A percentile compares a stretch with the other conserved stretches of the same genome.
These are phyloP conservation scores for Hyalella azteca DNA, from an alignment of 2,888 invertebrate genomes.

Conservation along the genomic window DNA sequence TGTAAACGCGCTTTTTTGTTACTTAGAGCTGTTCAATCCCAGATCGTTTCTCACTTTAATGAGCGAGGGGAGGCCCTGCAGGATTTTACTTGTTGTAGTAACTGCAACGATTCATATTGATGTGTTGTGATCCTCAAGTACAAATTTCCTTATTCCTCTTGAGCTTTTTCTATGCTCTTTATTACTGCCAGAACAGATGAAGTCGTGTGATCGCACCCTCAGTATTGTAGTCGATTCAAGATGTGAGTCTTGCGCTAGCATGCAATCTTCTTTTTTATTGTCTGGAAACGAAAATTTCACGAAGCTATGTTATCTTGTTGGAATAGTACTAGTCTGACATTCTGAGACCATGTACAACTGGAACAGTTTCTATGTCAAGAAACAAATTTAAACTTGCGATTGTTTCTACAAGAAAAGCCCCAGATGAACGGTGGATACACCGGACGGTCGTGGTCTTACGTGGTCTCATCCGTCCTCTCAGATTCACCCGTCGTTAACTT, in stretches of 20 bases:
- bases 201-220: neutral
- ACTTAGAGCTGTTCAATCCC: neutral
- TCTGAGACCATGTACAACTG: too few species aligned
- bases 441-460: too few species aligned
- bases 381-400: too few species aligned
- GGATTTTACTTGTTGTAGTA: neutral
- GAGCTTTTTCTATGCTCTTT: neutral
- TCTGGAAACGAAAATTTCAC: neutral
- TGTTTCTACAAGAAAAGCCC: too few species aligned
- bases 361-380: too few species aligned
- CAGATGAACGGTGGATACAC: too few species aligned
- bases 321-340: too few species aligned
- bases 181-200: too few species aligned
- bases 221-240: neutral
- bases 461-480: too few species aligned
- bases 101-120: neutral
- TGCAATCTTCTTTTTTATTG: neutral
- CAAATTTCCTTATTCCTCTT: neutral
- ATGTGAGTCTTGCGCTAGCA: neutral
- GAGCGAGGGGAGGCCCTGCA: neutral
- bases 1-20: neutral
- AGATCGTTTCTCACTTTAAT: neutral
- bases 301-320: neutral
- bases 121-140: conserved; percentile 30
- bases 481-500: too few species aligned